Evolutionary conservation across 2,888 invertebrate genomes (phyloP).

Genomic region (Pristionchus maxplancki): DNA sequence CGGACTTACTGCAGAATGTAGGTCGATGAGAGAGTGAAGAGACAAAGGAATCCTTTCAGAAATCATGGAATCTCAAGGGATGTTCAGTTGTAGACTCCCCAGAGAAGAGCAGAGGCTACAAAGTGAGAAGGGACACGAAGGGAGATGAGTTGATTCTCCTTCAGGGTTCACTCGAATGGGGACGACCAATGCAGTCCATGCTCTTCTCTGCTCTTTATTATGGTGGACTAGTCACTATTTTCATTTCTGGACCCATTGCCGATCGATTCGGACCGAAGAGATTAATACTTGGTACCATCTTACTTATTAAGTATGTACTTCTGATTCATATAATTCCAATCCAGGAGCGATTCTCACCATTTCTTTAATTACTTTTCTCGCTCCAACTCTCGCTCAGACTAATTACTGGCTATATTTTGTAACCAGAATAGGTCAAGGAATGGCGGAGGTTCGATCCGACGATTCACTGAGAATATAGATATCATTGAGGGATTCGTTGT

Average conservation of each 20-base stretch:
- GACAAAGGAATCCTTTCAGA: background rate
- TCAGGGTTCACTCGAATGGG: slow-evolving; percentile 31
- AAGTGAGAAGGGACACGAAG: background rate
- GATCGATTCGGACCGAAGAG: slow-evolving; percentile 46
- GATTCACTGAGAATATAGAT: background rate
- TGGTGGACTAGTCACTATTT: slow-evolving; percentile 13
- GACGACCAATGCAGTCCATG: background rate
- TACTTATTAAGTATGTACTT: too few relatives aligned
- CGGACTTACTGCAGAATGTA: background rate
- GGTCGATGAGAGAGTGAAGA: background rate
- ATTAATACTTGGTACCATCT: slow-evolving; percentile 15
- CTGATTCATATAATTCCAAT: background rate
- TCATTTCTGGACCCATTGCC: slow-evolving; percentile 24
- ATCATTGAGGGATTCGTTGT: slow-evolving; percentile 22
- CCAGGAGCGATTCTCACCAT: slow-evolving; percentile 1
- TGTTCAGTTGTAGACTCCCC: background rate
- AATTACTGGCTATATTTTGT: background rate
- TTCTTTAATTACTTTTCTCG: background rate
- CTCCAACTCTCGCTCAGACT: slow-evolving; percentile 29
- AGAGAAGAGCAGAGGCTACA: background rate
- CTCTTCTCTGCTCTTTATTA: slow-evolving; percentile 37
- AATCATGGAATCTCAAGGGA: background rate
- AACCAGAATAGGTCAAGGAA: background rate
- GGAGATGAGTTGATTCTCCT: background rate
- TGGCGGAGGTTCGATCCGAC: slow-evolving; percentile 15